Evolutionary conservation across 1,140 invertebrate genomes (phyloP), one percentile per base, ranked within the genome.

Genomic region (Stegodyphus mimosarum): DNA sequence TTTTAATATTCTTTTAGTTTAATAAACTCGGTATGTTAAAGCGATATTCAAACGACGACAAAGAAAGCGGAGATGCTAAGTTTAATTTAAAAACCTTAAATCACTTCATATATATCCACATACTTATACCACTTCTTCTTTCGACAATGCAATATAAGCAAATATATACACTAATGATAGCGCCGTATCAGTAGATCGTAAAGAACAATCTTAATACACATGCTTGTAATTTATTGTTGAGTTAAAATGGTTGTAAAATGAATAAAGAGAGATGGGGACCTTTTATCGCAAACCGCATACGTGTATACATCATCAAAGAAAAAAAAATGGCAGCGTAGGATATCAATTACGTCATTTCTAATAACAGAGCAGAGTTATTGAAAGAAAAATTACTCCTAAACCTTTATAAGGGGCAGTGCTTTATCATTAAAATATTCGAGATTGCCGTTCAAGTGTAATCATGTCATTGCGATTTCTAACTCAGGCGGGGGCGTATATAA

Each of bases 371-470:
- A 10, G 48, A 53, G 72, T 74, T 74, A 74, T 74, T 74, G 60
- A 74, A 74, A 11, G 72, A 53, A 60, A 60, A 60, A 60, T 53
- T 53, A 74, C 51, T 74, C 72, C 60, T 48, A 9, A 17, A 18
- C 72, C 72, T 74, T 74, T 74, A 74, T 74, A 60, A 15, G 51
- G 60, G 72, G n/a, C 72, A 50, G 10, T 74, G 72, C 60, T 74
- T 74, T 53, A 74, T 74, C 72, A 74, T 74, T 74, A 74, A 53
- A 33, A 33, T 74, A 53, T 74, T 53, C 72, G 72, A 18, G 17
- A 15, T 74, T 74, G 13, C 17, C 10, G 72, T 74, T 55, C 53
- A 55, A 74, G 53, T 53, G 15, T 13, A 13, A 53, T 53, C 33
- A 15, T 51, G 72, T 60, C 72, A 11, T 13, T 74, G 53, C 9